phyloP scores from a whole-genome alignment of 2,113 vertebrate genomes.

The Tursiops truncatus region DNA sequence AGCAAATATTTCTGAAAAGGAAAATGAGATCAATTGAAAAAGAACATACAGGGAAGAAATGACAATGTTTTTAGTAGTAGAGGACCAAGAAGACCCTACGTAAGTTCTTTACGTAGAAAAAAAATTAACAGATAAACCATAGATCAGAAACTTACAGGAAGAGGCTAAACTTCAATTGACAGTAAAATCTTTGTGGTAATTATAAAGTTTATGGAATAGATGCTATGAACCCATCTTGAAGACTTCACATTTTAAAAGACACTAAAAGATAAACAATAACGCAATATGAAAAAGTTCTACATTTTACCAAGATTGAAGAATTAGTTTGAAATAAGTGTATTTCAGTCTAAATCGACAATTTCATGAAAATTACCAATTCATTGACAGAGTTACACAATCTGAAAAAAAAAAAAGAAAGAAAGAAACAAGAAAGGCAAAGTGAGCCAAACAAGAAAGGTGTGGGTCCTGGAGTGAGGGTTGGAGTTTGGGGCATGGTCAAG shows the following conservation, averaged over 20 bases:
- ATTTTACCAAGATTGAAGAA: background rate
- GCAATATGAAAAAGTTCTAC: background rate
- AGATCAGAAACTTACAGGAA: background rate
- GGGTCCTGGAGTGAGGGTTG: background rate
- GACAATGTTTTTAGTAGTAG: background rate
- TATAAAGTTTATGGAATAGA: background rate
- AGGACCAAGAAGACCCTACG: background rate
- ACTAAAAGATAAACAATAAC: background rate
- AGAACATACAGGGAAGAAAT: background rate
- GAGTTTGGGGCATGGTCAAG: background rate
- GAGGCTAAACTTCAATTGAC: background rate
- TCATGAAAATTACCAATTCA: background rate
- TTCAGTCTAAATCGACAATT: background rate
- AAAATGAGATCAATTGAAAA: background rate
- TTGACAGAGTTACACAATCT: background rate
- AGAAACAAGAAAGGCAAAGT: background rate
- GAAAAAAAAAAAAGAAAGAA: background rate
- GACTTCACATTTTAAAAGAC: background rate
- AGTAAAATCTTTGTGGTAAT: background rate
- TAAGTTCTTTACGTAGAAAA: background rate
- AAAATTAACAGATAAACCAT: background rate
- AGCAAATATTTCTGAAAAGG: background rate
- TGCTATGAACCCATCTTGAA: background rate
- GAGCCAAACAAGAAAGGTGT: background rate
- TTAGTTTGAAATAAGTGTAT: background rate